Conservation (phyloP, 2,113 vertebrate genomes). For the Hippocampus abdominalis region DNA sequence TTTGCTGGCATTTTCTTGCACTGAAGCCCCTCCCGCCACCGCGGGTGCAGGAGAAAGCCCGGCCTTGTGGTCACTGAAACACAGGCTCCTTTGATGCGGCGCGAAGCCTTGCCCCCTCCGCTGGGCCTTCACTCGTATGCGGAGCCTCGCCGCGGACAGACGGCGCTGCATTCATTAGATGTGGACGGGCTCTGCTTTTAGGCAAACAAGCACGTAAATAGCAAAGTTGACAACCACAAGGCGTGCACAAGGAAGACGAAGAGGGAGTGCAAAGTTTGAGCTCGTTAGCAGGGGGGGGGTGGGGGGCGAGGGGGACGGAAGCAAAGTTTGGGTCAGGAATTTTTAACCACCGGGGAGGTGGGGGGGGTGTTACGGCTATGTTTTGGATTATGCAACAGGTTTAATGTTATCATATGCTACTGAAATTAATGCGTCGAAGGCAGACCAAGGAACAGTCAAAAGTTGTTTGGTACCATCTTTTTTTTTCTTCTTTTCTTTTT, state of each 20-base stretch:
- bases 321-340: conserved; percentile 52
- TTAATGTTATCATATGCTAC: not conserved
- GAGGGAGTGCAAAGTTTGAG: conserved; percentile 51
- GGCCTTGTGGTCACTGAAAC: conserved; percentile 71
- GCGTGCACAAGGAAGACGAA: conserved; percentile 9
- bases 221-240: conserved; percentile 49
- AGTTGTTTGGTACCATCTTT: not conserved
- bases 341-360: conserved; percentile 21
- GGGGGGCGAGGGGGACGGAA: conserved; percentile 33
- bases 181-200: conserved; percentile 40
- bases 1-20: conserved; percentile 39
- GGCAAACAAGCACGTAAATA: conserved; percentile 70
- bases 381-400: not conserved
- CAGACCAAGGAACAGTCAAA: not conserved
- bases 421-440: not conserved
- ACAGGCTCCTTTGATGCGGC: conserved; percentile 70
- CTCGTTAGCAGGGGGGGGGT: conserved; percentile 16
- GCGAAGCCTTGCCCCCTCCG: conserved; percentile 36
- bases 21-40: conserved; percentile 50
- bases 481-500: not conserved
- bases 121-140: conserved; percentile 47
- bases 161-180: conserved; percentile 30
- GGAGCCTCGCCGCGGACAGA: conserved; percentile 48
- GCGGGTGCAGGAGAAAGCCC: conserved; percentile 62
- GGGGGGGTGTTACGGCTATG: not conserved